phyloP scores from a whole-genome alignment of 2,797 vertebrate species.

The Amniataba percoides region DNA sequence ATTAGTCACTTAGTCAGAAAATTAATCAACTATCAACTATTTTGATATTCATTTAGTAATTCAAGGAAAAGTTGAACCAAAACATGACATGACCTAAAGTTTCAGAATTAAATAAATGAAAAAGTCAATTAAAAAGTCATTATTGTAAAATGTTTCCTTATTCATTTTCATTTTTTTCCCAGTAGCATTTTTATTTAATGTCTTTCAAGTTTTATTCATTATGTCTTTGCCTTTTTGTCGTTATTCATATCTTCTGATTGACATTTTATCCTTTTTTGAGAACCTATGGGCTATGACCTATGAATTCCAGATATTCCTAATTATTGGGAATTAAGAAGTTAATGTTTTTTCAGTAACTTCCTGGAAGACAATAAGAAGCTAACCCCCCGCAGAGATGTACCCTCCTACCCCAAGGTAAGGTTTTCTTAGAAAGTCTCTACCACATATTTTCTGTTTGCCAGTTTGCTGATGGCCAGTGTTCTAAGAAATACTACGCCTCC shows the following conservation, averaged over 20 bases:
- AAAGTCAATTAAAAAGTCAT: not conserved
- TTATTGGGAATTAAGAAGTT: not conserved
- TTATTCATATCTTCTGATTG: too few relatives aligned
- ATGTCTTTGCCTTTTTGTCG: too few relatives aligned
- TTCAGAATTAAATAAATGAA: too few relatives aligned
- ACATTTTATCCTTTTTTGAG: too few relatives aligned
- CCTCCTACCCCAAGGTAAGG: slow-evolving; percentile 92
- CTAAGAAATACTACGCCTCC: not conserved
- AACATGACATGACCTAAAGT: too few relatives aligned
- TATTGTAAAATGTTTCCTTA: too few relatives aligned
- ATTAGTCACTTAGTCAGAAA: not conserved
- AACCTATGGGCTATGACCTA: too few relatives aligned
- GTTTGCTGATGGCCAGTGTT: not conserved
- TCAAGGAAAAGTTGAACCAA: not conserved
- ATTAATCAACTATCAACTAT: not conserved
- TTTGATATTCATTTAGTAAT: not conserved
- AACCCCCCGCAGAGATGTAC: slow-evolving; percentile 88
- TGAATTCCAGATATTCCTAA: too few relatives aligned
- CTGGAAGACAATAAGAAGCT: slow-evolving; percentile 89
- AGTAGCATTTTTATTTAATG: too few relatives aligned
- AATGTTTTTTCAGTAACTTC: slow-evolving; percentile 84
- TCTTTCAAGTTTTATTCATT: too few relatives aligned
- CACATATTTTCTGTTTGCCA: not conserved
- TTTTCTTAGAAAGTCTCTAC: not conserved
- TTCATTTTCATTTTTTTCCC: too few relatives aligned